Base-by-base conservation (phyloP, 37 sponge, comb jelly and placozoan genomes). In the Halisarca cf. caerulea region DNA sequence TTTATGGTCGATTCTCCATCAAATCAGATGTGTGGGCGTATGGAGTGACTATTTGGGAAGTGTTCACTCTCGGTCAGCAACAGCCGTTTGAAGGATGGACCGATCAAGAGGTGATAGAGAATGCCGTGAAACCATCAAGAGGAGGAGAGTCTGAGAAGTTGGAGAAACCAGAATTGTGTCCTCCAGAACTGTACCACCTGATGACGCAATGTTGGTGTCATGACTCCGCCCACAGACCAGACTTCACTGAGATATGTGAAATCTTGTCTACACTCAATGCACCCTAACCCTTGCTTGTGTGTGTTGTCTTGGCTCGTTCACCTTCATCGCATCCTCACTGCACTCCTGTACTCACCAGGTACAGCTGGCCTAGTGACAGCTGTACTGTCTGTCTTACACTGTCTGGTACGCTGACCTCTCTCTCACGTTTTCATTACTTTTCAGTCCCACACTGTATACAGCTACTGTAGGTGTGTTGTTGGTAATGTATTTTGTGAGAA, bases 11-110 rank as follows among this genome's bases (percentile, higher is more conserved):
- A 77, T 95, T 95, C 79, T 91, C 95, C 2, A 83, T 86, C 68
- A 95, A 95, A 85, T 69, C 95, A 14, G 95, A 95, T 68, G 87
- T 87, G 17, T 95, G 92, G 92, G 86, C 95, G 43, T 95, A 72
- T 75, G 95, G 95, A 23, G 90, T 95, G 32, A 84, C 80, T 1
- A 59, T 95, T 83, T 95, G 95, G 95, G 95, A 95, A 88, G 84
- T 95, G 15, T 91, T 89, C 74, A 89, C 84, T 0, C 80, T 91
- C 35, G 72, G 92, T 23, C 69, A 87, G 77, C 18, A 64, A 3
- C 87, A 91, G 54, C 95, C 95, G 4, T 95, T 89, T 39, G 90
- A 86, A 30, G 86, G 89, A 18, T 30, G 84, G 41, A 64, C 85
- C 0, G 95, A 95, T 61, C 92, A 95, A 61, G 95, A 95, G 32